Evolutionary conservation across 2,113 vertebrate genomes (phyloP), one percentile per base, ranked within the genome.

Genomic region (Planiliza haematocheilus): DNA sequence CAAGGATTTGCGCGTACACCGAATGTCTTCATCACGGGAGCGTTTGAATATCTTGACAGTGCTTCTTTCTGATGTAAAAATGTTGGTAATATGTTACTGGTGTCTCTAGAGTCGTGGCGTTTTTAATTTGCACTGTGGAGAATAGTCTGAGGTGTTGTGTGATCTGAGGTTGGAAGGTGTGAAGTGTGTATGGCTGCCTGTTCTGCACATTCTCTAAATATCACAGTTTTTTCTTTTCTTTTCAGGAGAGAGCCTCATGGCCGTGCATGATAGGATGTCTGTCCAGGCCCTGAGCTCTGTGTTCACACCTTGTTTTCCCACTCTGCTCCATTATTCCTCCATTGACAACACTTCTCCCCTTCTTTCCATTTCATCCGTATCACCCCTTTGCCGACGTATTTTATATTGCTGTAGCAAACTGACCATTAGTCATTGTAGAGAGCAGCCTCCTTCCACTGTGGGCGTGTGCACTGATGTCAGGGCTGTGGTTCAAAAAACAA

Each of bases 381-480:
- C 65, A 58, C 64, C 55, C 41, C 62, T 70, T 42, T 76, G 42
- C 59, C 41, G 79, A 68, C 58, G 62, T 59, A 12, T 61, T 60
- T 81, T 68, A 81, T 82, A 83, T 82, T 75, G 48, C 66, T 46
- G 49, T 48, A 48, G 74, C 53, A 81, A 73, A 81, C 77, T 65
- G 60, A 41, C 80, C 73, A 85, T 88, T 84, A 86, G 77, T 88
- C 79, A 72, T 64, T 13, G 36, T 7, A 43, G 51, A 73, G 62
- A 70, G 41, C 48, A 52, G 66, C 49, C 62, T 77, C 36, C 39
- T 34, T 56, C 50, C 49, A 17, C 34, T 16, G 59, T 18, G 71
- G 14, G 38, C 55, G 73, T 45, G 38, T 8, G 37, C 8, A 0
- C 42, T 79, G 61, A 53, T 69, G 70, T 80, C 42, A 58, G 74